Conservation (phyloP, 1,140 invertebrate species). For the Heliconius eleuchia region DNA sequence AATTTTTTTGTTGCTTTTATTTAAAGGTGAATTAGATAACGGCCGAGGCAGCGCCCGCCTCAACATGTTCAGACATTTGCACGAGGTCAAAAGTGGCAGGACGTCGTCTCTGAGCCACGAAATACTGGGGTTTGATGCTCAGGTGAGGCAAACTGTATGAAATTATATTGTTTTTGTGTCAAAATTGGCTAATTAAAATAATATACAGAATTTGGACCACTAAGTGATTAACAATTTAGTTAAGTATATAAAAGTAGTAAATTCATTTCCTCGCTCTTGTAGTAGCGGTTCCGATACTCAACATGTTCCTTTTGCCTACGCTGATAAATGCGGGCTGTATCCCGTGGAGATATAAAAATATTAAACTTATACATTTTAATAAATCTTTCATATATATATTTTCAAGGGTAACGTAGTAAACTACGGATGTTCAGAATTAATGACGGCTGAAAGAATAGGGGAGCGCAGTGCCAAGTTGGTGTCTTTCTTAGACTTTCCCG, state of each 20-base stretch:
- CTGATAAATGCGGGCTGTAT: no score
- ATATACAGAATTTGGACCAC: no score
- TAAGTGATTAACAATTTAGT: no score
- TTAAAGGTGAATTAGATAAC: constrained; percentile 93
- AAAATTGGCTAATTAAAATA: background rate
- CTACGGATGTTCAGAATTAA: constrained; percentile 94
- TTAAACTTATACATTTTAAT: no score
- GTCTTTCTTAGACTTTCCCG: constrained; percentile 97
- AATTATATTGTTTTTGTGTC: background rate
- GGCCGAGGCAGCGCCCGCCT: constrained; percentile 95
- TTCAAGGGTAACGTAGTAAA: constrained; percentile 87
- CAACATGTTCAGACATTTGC: constrained; percentile 97
- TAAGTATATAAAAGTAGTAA: no score
- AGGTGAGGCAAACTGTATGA: constrained; percentile 71
- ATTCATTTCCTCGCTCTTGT: no score
- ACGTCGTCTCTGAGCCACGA: constrained; percentile 98
- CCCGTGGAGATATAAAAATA: no score
- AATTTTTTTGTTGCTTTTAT: no score
- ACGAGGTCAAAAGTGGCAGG: constrained; percentile 97
- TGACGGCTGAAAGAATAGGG: constrained; percentile 96
- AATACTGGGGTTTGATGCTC: constrained; percentile 95
- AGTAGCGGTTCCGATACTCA: no score
- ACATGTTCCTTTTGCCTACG: no score
- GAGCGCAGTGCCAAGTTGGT: constrained; percentile 94
- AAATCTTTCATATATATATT: no score